These are phyloP conservation scores for Schizothorax lantsangensis DNA, from an alignment of 2,797 vertebrate genomes.

Conservation along the genomic window DNA sequence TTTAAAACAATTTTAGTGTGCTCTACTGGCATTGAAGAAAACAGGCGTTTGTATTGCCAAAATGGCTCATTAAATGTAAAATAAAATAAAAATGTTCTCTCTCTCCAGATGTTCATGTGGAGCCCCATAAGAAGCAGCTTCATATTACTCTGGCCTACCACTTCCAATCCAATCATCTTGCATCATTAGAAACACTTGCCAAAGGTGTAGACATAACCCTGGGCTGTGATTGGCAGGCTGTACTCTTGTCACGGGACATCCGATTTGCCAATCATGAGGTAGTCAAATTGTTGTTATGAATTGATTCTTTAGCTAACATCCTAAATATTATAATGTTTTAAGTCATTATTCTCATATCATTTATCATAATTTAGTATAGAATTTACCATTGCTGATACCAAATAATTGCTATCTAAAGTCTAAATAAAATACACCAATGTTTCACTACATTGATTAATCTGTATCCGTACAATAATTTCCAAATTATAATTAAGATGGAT, in stretches of 20 bases:
- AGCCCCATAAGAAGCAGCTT: conserved; percentile 97
- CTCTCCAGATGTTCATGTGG: conserved; percentile 88
- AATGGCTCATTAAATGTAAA: neutral
- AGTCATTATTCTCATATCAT: neutral
- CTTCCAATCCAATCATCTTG: conserved; percentile 90
- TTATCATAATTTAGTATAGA: neutral
- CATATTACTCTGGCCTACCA: conserved; percentile 97
- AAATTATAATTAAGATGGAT: no score
- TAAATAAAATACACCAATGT: neutral
- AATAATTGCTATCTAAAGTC: neutral
- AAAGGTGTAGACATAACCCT: conserved; percentile 87
- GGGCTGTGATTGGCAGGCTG: conserved; percentile 93
- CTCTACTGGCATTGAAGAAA: neutral
- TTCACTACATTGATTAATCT: neutral
- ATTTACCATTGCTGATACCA: neutral
- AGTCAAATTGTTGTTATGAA: conserved; percentile 30
- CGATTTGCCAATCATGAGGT: conserved; percentile 97
- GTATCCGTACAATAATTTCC: neutral
- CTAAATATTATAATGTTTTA: neutral
- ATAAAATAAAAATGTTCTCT: neutral
- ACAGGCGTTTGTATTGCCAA: neutral
- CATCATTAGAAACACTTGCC: conserved; percentile 90
- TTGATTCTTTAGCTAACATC: neutral
- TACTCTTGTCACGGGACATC: conserved; percentile 95
- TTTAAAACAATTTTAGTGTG: neutral